These are phyloP conservation scores for human (Homo sapiens) DNA, from an alignment of 2,113 vertebrate species.

Conservation along the genomic window DNA sequence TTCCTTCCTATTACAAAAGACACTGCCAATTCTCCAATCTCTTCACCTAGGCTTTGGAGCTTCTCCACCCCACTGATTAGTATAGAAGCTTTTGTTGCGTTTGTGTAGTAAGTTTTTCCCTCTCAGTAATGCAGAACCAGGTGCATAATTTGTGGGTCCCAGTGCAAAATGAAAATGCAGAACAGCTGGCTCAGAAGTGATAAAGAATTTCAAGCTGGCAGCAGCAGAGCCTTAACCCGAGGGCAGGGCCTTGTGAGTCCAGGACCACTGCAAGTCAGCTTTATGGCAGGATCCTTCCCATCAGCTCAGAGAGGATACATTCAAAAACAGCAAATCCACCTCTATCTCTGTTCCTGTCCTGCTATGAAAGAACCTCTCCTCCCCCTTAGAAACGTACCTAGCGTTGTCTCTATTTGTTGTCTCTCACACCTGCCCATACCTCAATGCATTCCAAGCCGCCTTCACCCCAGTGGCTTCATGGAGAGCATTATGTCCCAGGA, in stretches of 20 bases:
- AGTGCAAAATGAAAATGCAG: neutral
- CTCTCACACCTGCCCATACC: neutral
- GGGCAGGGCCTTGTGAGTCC: neutral
- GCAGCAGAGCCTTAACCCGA: neutral
- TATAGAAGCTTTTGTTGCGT: neutral
- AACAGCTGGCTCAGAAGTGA: neutral
- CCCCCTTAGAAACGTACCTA: neutral
- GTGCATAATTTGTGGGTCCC: too few species aligned
- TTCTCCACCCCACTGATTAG: neutral
- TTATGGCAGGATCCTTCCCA: rapidly evolving
- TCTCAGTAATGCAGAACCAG: neutral
- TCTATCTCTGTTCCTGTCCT: neutral
- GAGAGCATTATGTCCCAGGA: too few species aligned
- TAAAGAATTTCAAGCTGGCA: neutral
- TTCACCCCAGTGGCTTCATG: neutral
- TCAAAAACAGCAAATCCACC: neutral
- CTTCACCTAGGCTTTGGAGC: neutral
- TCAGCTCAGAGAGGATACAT: neutral
- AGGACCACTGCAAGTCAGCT: neutral
- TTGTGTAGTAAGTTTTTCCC: neutral
- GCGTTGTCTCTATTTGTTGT: neutral
- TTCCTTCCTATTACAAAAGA: neutral
- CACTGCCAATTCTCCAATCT: neutral
- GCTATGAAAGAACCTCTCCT: neutral
- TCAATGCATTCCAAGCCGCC: neutral